Evolutionary conservation across 2,113 vertebrate genomes (phyloP).

Genomic region (Gymnobelideus leadbeateri): DNA sequence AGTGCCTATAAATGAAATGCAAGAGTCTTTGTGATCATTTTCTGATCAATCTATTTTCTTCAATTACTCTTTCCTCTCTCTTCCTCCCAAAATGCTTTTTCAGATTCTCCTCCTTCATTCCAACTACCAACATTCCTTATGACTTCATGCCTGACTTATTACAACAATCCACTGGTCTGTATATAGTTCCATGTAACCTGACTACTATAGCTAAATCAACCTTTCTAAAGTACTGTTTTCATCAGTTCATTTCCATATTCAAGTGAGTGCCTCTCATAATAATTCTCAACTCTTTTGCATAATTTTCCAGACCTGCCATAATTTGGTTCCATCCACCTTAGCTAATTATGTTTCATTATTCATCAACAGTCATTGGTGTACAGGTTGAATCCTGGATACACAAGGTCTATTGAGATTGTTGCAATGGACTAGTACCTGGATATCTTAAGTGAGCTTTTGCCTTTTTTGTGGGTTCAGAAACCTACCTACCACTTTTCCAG

Average conservation of each 20-base stretch:
- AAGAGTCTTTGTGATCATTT: conserved; percentile 7
- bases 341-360: neutral
- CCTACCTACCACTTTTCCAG: neutral
- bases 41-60: conserved; percentile 37
- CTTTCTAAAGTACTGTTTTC: neutral
- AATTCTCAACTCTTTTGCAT: neutral
- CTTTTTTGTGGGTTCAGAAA: neutral
- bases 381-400: neutral
- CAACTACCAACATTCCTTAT: neutral
- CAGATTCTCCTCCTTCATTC: conserved; percentile 10
- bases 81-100: conserved; percentile 14
- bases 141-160: neutral
- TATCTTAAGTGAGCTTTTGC: neutral
- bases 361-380: neutral
- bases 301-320: conserved; percentile 11
- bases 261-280: neutral
- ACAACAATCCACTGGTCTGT: neutral
- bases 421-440: neutral
- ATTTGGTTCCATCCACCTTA: neutral
- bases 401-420: neutral
- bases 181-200: neutral
- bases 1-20: neutral
- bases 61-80: neutral
- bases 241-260: neutral
- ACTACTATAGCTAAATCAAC: neutral